Evolutionary conservation across 2,888 invertebrate genomes (phyloP), one percentile per base, ranked within the genome.

Genomic region (Lithophane socia): DNA sequence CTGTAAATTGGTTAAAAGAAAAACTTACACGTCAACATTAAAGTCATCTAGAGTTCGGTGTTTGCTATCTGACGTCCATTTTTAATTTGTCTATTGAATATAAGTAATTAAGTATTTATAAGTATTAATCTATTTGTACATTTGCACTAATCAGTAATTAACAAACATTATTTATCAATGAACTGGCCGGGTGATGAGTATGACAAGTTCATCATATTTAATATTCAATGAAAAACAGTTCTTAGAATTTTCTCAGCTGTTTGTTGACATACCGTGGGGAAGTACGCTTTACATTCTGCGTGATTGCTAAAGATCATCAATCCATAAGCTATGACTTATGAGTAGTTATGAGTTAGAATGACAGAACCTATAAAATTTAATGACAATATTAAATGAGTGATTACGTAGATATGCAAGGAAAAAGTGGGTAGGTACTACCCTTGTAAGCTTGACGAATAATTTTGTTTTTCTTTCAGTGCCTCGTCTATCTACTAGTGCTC

Each of bases 231-330:
- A 66, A 63, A 64, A 70, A 75, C 47, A 73, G 44, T 79, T 73
- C 79, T 10, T 8, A n/a, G 72, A 73, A 83, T 56, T 24, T 64
- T 21, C 42, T 29, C 9, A 7, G 29, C 21, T 54, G 12, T 75
- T 68, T 79, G 69, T 70, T 63, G 63, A n/a, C 47, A 16, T 66
- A 73, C 42, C 52, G 16, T 44, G 75, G 75, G 79, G 80, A 83
- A 82, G 18, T 44, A 82, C 83, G 54, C 49, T 63, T 69, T 61
- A 37, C 69, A 21, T 72, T 65, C 5, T 24, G 13, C 21, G 13
- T 73, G 12, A 52, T 61, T 16, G 52, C 29, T 61, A 18, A 65
- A 64, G 4, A 65, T 29, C 3, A 21, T 68, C 24, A 21, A 21
- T 24, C 18, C 18, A 29, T 29, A 29, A 29, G 29, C 1, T 29